A percentile compares a stretch with the other conserved stretches of the same genome.
These are phyloP conservation scores for Agonopterix subpropinquella DNA, from an alignment of 2,888 invertebrate genomes.

Conservation along the genomic window DNA sequence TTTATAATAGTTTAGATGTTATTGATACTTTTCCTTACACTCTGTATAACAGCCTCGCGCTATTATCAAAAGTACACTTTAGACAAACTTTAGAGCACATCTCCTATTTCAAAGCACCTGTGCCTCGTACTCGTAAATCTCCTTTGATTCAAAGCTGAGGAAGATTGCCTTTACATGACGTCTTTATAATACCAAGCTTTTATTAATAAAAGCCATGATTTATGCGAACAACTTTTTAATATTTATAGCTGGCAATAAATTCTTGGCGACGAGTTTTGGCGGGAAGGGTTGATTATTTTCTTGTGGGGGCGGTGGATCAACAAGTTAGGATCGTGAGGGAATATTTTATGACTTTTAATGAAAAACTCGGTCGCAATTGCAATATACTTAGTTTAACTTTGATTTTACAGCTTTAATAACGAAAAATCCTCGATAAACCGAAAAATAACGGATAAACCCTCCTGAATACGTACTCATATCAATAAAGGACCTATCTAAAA, in stretches of 20 bases:
- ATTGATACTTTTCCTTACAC: no score
- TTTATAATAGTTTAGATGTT: no score
- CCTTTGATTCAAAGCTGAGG: constrained; percentile 13
- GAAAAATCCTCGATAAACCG: no score
- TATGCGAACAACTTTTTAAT: constrained; percentile 70
- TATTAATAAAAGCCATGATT: constrained; percentile 68
- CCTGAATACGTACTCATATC: no score
- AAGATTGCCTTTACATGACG: constrained; percentile 43
- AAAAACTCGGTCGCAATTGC: no score
- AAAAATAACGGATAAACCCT: no score
- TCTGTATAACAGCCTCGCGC: no score
- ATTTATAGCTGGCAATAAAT: constrained; percentile 72
- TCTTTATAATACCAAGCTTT: constrained; percentile 36
- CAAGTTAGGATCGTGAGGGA: constrained; percentile 45
- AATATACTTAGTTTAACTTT: no score
- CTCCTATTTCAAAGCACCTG: constrained; percentile 5
- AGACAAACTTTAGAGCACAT: no score
- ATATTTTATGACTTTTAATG: background rate
- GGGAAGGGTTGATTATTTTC: constrained; percentile 68
- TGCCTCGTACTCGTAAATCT: constrained; percentile 18
- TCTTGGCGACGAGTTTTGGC: constrained; percentile 51
- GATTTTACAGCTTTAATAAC: no score
- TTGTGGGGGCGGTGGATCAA: constrained; percentile 45
- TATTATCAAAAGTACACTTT: no score
- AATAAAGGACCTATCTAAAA: no score